phyloP scores from a whole-genome alignment of 2,113 vertebrate genomes.

The Perca schrenkii region DNA sequence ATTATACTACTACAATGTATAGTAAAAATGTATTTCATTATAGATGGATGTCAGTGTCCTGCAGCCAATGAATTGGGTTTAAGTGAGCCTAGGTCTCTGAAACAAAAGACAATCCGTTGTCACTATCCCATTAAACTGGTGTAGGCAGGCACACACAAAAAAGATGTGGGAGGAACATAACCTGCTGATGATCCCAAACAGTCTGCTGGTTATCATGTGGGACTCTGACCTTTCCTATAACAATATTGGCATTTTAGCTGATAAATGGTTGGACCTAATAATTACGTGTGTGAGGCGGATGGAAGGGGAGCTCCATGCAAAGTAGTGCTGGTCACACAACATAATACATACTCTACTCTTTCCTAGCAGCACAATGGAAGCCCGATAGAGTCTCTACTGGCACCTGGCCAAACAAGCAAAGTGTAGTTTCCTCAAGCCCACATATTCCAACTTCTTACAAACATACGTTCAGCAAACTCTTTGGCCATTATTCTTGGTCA shows the following conservation, averaged over 20 bases:
- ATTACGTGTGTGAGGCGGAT: neutral
- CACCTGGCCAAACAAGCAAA: neutral
- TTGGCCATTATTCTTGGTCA: accelerated
- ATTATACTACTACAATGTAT: neutral
- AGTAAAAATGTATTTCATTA: neutral
- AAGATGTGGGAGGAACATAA: constrained; percentile 20
- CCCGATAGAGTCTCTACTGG: neutral
- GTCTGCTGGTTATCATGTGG: constrained; percentile 3
- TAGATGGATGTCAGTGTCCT: neutral
- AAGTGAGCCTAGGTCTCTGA: neutral
- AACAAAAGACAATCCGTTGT: constrained; percentile 38
- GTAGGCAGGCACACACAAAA: neutral
- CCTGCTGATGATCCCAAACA: constrained; percentile 21
- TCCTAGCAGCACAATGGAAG: constrained; percentile 41
- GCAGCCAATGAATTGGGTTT: constrained; percentile 1
- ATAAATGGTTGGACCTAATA: constrained; percentile 19
- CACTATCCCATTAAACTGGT: neutral
- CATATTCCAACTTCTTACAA: neutral
- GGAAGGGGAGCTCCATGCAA: constrained; percentile 38
- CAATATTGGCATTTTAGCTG: constrained; percentile 52
- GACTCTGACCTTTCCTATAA: constrained; percentile 50
- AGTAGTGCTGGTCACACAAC: constrained; percentile 27
- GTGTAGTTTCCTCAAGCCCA: neutral
- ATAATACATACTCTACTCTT: neutral
- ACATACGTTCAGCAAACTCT: neutral